These are phyloP conservation scores for Leptobrachium leishanense DNA, from an alignment of 2,113 vertebrate species.

Conservation along the genomic window DNA sequence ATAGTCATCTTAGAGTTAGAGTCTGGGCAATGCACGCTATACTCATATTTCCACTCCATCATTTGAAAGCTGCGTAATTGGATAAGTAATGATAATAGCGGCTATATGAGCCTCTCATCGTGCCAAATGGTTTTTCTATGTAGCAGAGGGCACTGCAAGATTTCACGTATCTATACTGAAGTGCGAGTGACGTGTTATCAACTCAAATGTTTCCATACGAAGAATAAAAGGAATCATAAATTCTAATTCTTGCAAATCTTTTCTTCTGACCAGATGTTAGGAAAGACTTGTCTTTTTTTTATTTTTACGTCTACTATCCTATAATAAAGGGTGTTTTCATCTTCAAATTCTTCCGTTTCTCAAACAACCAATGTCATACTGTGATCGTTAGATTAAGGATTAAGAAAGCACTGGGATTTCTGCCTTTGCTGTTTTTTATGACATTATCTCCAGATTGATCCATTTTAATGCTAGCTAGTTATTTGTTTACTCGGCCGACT, in stretches of 20 bases:
- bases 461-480: too few relatives aligned
- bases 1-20: slow-evolving; percentile 1
- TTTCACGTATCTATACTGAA: background rate
- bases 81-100: background rate
- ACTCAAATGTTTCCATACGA: slow-evolving; percentile 3
- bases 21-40: background rate
- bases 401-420: too few relatives aligned
- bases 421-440: too few relatives aligned
- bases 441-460: too few relatives aligned
- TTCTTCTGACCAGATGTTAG: background rate
- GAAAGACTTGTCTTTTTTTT: too few relatives aligned
- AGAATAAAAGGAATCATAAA: background rate
- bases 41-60: slow-evolving; percentile 19
- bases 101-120: background rate
- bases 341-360: too few relatives aligned
- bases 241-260: background rate
- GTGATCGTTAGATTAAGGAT: too few relatives aligned
- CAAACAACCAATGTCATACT: too few relatives aligned
- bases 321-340: too few relatives aligned
- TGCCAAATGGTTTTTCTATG: background rate
- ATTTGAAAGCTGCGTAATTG: background rate
- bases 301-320: too few relatives aligned
- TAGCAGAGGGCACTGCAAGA: background rate
- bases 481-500: too few relatives aligned
- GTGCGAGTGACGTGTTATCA: background rate